A percentile compares a stretch with the other conserved stretches of the same genome.
These are phyloP conservation scores for Gorsachius goisagi DNA, from an alignment of 2,113 vertebrate genomes.

Conservation along the genomic window DNA sequence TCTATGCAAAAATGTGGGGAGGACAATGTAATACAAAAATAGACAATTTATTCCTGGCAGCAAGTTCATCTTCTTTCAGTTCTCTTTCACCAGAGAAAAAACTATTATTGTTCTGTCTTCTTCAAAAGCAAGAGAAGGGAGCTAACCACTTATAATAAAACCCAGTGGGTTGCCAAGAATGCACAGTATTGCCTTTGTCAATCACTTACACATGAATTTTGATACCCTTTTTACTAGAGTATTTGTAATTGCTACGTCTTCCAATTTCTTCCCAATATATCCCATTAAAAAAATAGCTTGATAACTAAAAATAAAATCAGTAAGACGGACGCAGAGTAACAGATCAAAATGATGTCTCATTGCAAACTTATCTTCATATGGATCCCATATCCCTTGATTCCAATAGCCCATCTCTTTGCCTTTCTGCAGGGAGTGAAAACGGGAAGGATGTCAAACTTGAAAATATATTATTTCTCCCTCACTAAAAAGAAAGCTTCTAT, in stretches of 20 bases:
- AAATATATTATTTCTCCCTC: slow-evolving; percentile 37
- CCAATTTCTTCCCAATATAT: neutral
- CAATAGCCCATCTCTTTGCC: neutral
- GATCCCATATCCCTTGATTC: neutral
- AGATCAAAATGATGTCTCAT: neutral
- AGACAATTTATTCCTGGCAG: slow-evolving; percentile 54
- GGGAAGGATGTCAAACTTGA: neutral
- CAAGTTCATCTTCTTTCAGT: slow-evolving; percentile 33
- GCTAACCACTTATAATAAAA: slow-evolving; percentile 12
- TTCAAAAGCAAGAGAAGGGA: slow-evolving; percentile 30
- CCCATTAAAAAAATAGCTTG: neutral
- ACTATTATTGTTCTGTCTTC: slow-evolving; percentile 18
- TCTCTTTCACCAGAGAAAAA: slow-evolving; percentile 28
- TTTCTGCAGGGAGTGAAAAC: neutral
- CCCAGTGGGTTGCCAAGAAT: slow-evolving; percentile 1
- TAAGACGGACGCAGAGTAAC: neutral
- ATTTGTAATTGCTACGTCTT: neutral
- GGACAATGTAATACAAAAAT: slow-evolving; percentile 41
- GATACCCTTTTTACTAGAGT: neutral
- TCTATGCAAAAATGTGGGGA: slow-evolving; percentile 37
- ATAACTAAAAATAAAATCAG: neutral
- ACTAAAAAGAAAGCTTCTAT: slow-evolving; percentile 21
- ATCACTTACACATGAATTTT: neutral
- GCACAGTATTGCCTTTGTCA: neutral
- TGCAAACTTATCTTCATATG: neutral